phyloP scores from a whole-genome alignment of 2,797 vertebrate genomes.

The Orestias chungarensis region DNA sequence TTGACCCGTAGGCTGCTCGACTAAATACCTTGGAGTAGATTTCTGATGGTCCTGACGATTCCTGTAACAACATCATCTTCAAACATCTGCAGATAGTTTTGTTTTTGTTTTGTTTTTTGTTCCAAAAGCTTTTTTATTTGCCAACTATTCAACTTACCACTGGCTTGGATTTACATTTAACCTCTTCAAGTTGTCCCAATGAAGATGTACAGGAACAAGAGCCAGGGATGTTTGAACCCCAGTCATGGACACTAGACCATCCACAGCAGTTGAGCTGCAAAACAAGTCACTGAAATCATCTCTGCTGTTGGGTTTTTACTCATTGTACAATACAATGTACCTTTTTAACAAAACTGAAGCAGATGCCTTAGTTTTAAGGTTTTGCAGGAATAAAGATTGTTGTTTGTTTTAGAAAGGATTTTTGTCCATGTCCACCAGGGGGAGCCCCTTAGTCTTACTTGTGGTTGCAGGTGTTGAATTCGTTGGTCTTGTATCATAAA shows the following conservation, averaged over 20 bases:
- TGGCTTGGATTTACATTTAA: background rate
- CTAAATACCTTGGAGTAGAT: background rate
- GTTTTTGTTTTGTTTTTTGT: no score
- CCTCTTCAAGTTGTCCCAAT: background rate
- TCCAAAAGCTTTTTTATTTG: background rate
- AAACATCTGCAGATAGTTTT: background rate
- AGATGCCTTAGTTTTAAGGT: background rate
- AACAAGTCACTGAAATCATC: background rate
- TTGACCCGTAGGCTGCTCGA: background rate
- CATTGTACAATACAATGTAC: background rate
- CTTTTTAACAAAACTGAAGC: background rate
- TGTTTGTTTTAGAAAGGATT: background rate
- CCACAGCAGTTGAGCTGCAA: background rate
- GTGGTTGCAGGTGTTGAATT: background rate
- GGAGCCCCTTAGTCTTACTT: background rate
- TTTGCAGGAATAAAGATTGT: background rate
- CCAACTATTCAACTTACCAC: background rate
- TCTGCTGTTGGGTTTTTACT: background rate
- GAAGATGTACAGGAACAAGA: background rate
- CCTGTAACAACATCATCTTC: background rate
- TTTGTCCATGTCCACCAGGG: background rate
- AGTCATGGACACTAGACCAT: background rate
- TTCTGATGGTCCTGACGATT: background rate
- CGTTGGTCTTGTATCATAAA: rapidly evolving
- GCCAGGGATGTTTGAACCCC: background rate